phyloP scores from a whole-genome alignment of 1,140 invertebrate species.

The Prorops nasuta region DNA sequence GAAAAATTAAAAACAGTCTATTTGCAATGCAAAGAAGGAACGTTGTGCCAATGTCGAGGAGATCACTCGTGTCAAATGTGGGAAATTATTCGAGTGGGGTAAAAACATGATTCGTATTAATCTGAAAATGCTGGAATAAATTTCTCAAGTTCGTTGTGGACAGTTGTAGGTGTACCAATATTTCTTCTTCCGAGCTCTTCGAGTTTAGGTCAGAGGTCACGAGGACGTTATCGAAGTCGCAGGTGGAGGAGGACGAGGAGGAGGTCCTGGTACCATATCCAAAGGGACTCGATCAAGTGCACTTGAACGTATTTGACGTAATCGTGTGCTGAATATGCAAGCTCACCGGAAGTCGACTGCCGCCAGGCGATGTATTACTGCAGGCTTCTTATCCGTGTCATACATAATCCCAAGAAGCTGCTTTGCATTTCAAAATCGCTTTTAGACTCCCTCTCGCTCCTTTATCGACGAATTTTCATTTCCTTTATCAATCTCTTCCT shows the following conservation, averaged over 20 bases:
- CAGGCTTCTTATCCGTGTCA: slow-evolving; percentile 53
- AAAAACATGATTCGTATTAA: too few species aligned
- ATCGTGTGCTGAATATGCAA: slow-evolving; percentile 52
- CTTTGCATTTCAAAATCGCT: slow-evolving; percentile 43
- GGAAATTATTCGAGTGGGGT: too few species aligned
- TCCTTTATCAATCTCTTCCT: too few species aligned
- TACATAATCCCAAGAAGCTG: slow-evolving; percentile 44
- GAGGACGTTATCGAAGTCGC: slow-evolving; percentile 7
- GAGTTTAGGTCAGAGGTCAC: too few species aligned
- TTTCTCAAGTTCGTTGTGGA: too few species aligned
- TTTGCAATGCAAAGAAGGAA: slow-evolving; percentile 28
- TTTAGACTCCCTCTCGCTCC: too few species aligned
- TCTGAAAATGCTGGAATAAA: too few species aligned
- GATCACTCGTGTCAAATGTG: too few species aligned
- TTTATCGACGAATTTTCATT: too few species aligned
- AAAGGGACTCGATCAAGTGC: slow-evolving; percentile 44
- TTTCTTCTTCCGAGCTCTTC: too few species aligned
- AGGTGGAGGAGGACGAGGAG: background rate
- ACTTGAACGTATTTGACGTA: slow-evolving; percentile 41
- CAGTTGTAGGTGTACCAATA: too few species aligned
- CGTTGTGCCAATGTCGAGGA: slow-evolving; percentile 23
- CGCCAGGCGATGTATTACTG: slow-evolving; percentile 53
- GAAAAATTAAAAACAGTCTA: background rate
- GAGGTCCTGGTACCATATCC: slow-evolving; percentile 16
- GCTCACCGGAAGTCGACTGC: slow-evolving; percentile 51